Conservation (phyloP, 2,888 invertebrate genomes). For the Epinotia demarniana region DNA sequence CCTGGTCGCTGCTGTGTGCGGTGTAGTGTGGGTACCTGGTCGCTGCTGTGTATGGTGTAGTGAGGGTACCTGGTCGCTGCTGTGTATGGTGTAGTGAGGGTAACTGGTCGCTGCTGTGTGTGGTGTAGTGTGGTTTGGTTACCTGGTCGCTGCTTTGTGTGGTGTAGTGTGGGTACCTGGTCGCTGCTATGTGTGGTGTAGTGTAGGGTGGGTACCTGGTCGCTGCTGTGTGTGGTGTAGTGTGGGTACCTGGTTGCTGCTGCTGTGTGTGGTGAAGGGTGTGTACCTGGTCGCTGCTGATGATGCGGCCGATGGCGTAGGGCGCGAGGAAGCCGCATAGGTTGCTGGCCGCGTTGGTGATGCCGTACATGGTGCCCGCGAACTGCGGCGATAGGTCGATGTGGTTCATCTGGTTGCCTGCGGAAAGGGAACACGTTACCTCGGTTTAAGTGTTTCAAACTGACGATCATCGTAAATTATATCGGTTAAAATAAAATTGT, state of each 20-base stretch:
- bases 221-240: background rate
- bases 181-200: background rate
- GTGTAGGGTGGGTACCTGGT: background rate
- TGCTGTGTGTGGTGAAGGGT: background rate
- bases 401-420: conserved; percentile 93
- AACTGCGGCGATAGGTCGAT: conserved; percentile 92
- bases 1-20: too few species aligned
- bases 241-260: background rate
- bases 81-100: too few species aligned
- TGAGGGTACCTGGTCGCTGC: too few species aligned
- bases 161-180: background rate
- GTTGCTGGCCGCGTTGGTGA: conserved; percentile 93
- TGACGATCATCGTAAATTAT: too few species aligned
- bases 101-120: too few species aligned
- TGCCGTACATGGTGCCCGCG: conserved; percentile 93
- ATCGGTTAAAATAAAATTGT: too few species aligned
- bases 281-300: conserved; percentile 84
- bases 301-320: conserved; percentile 89
- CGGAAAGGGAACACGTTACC: background rate
- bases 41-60: too few species aligned
- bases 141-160: too few species aligned
- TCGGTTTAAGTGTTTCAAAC: too few species aligned
- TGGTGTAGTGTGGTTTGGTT: too few species aligned
- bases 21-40: too few species aligned
- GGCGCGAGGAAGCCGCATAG: conserved; percentile 93